Evolutionary conservation across 2,888 invertebrate genomes (phyloP).

Genomic region (Papilio demoleus): DNA sequence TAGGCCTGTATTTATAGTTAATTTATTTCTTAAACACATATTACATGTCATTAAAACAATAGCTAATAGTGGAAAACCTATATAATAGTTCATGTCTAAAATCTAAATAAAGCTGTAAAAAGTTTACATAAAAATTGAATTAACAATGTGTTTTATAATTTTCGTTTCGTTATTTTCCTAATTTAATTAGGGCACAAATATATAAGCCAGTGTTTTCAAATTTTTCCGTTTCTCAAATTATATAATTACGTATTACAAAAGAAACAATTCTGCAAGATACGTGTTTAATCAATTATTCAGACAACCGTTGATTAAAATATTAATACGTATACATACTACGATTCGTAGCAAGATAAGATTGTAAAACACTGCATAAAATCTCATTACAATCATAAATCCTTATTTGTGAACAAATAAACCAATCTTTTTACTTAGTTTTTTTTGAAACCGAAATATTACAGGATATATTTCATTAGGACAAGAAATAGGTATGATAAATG

Average conservation of each 20-base stretch:
- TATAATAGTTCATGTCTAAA: constrained; percentile 9
- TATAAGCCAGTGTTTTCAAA: not conserved
- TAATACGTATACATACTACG: not conserved
- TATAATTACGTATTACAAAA: not conserved
- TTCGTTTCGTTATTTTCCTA: not conserved
- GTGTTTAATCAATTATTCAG: not conserved
- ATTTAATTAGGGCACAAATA: not conserved
- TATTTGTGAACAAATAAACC: not conserved
- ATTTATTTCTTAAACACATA: constrained; percentile 63
- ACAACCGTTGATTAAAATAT: constrained; percentile 12
- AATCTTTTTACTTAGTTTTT: not conserved
- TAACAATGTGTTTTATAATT: constrained; percentile 1
- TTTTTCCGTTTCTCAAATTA: not conserved
- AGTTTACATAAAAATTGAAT: not conserved
- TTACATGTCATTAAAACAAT: constrained; percentile 61
- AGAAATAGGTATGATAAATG: constrained; percentile 26
- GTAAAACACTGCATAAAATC: constrained; percentile 1
- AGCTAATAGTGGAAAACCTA: constrained; percentile 51
- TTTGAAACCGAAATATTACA: not conserved
- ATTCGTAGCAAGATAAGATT: not conserved
- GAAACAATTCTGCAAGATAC: not conserved
- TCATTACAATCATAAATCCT: not conserved
- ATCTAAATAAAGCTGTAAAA: constrained; percentile 7
- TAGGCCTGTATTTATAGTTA: constrained; percentile 45
- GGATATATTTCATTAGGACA: constrained; percentile 31